These are phyloP conservation scores for Mesitornis unicolor DNA, from an alignment of 2,113 vertebrate species.

Conservation along the genomic window DNA sequence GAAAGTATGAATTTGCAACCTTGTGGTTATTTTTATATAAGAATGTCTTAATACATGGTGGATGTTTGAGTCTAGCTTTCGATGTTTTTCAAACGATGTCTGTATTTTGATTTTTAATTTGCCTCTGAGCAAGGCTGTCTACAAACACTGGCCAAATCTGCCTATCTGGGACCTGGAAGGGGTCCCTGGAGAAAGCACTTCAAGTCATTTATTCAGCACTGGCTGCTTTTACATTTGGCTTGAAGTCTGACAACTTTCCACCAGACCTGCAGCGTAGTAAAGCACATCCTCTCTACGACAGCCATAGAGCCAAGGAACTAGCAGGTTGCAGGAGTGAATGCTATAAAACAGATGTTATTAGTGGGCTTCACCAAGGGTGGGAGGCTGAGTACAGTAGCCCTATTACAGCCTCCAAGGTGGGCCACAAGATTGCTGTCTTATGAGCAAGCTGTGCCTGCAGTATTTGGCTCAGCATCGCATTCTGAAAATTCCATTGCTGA, in stretches of 20 bases:
- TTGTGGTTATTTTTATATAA: constrained; percentile 80
- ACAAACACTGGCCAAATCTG: constrained; percentile 71
- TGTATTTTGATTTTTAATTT: constrained; percentile 80
- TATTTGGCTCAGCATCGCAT: constrained; percentile 53
- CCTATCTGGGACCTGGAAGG: constrained; percentile 72
- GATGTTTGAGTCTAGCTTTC: constrained; percentile 76
- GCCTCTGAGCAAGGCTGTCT: constrained; percentile 73
- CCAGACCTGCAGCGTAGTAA: constrained; percentile 73
- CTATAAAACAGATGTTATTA: constrained; percentile 75
- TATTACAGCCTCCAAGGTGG: constrained; percentile 71
- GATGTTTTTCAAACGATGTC: constrained; percentile 76
- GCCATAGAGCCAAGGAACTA: constrained; percentile 48
- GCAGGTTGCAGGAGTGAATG: constrained; percentile 73
- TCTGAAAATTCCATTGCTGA: constrained; percentile 64
- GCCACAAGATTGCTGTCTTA: constrained; percentile 62
- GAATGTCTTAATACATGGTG: constrained; percentile 77
- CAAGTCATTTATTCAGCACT: constrained; percentile 74
- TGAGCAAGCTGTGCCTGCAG: constrained; percentile 62
- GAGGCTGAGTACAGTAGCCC: constrained; percentile 70
- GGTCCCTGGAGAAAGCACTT: constrained; percentile 76
- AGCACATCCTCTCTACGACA: constrained; percentile 70
- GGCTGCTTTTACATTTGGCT: constrained; percentile 71
- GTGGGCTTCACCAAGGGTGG: constrained; percentile 63
- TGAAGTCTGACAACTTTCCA: constrained; percentile 71
- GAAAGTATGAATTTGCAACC: constrained; percentile 80